These are phyloP conservation scores for Cistogaster globosa DNA, from an alignment of 2,888 invertebrate species.

Conservation along the genomic window DNA sequence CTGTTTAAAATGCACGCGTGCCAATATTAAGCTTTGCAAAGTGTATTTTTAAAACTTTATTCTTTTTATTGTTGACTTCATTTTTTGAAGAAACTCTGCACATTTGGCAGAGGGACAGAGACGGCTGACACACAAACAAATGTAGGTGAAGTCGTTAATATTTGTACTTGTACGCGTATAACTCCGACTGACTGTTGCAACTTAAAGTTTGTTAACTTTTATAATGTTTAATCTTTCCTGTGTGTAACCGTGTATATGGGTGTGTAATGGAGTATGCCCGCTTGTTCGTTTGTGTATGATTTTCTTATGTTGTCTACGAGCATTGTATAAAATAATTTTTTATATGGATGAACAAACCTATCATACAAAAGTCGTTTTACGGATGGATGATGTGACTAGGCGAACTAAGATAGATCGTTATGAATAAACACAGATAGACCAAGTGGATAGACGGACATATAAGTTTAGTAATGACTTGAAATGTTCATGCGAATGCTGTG, in stretches of 20 bases:
- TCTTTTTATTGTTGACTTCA: constrained; percentile 9
- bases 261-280: background rate
- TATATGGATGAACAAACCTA: constrained; percentile 11
- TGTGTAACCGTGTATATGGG: constrained; percentile 2
- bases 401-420: background rate
- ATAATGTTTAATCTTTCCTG: constrained; percentile 59
- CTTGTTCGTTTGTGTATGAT: background rate
- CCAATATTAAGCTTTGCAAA: constrained; percentile 65
- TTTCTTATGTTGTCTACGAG: background rate
- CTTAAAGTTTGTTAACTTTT: constrained; percentile 60
- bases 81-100: constrained; percentile 14
- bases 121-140: background rate
- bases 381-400: background rate
- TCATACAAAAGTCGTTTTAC: constrained; percentile 4
- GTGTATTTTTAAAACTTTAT: constrained; percentile 40
- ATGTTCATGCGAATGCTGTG: too few relatives aligned
- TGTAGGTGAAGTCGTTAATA: too few relatives aligned
- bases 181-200: constrained; percentile 22
- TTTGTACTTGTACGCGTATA: background rate
- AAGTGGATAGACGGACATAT: too few relatives aligned
- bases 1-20: constrained; percentile 70
- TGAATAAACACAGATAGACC: too few relatives aligned
- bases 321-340: too few relatives aligned
- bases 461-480: too few relatives aligned
- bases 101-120: constrained; percentile 27